Conservation (phyloP, 2,797 vertebrate species). For the Semotilus atromaculatus region DNA sequence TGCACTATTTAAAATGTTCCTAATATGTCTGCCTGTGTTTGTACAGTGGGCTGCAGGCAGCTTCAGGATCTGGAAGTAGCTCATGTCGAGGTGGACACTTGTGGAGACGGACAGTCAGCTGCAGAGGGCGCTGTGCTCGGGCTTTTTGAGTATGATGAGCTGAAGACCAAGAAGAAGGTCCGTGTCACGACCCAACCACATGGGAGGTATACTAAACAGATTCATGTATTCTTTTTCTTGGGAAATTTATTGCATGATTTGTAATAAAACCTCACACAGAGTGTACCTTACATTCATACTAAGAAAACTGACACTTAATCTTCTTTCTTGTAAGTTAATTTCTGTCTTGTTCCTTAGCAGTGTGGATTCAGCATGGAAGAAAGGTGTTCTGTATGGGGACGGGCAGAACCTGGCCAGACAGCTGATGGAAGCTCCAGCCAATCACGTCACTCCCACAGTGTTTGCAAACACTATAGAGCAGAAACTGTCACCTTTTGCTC, state of each 20-base stretch:
- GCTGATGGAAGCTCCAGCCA: slow-evolving; percentile 95
- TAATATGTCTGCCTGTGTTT: background rate
- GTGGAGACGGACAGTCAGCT: slow-evolving; percentile 90
- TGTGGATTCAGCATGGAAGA: slow-evolving; percentile 83
- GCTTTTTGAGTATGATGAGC: slow-evolving; percentile 88
- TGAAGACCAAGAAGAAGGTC: slow-evolving; percentile 92
- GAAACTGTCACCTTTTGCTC: slow-evolving; percentile 77
- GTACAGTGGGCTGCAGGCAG: slow-evolving; percentile 86
- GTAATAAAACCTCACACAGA: background rate
- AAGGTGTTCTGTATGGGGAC: slow-evolving; percentile 85
- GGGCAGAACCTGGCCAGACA: slow-evolving; percentile 93
- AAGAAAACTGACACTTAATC: background rate
- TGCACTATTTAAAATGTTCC: background rate
- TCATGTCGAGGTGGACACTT: slow-evolving; percentile 90
- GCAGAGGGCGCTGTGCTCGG: slow-evolving; percentile 93
- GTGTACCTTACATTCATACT: background rate
- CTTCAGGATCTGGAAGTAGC: slow-evolving; percentile 90
- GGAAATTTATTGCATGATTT: background rate
- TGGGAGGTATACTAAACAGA: slow-evolving; percentile 78
- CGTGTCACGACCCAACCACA: slow-evolving; percentile 80
- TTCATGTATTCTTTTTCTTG: background rate
- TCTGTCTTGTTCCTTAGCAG: slow-evolving; percentile 68
- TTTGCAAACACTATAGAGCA: slow-evolving; percentile 90
- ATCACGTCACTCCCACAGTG: slow-evolving; percentile 88
- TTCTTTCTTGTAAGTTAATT: background rate